Evolutionary conservation across 2,888 invertebrate species (phyloP), one percentile per base, ranked within the genome.

Genomic region (Osmoderma eremita): DNA sequence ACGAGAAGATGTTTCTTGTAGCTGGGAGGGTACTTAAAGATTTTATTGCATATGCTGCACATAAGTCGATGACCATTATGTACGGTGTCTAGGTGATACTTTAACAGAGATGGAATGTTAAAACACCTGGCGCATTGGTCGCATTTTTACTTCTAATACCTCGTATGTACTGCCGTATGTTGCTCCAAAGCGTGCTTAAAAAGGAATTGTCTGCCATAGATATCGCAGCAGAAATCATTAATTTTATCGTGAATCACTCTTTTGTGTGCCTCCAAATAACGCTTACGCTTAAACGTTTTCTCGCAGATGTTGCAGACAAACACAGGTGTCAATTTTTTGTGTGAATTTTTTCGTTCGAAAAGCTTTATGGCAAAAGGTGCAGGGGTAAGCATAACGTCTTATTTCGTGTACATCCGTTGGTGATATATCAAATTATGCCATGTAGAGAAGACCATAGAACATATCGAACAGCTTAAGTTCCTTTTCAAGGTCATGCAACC

Each of bases 241-340:
- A 24, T 65, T 20, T 62, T 22, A 42, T 69, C 18, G 49, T 70
- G 79, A 38, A 38, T 39, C 61, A 50, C 63, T 41, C 38, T 42
- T 15, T 49, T 51, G 42, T 84, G 79, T 63, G 83, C 83, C 1
- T 83, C 75, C n/a, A 84, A 82, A 5, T 84, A 70, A 3, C 66
- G 66, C 22, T 49, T 58, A 3, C 50, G 65, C 51, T 64, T 71
- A 56, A 68, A 73, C 18, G 58, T 65, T 54, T 72, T 72, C 13
- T 69, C 50, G 38, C 74, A 74, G 3, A 66, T 38, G 17, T 63
- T 48, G 53, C 73, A 53, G 2, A 5, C 5, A 5, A 24, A 24
- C 13, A 38, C 45, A 22, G 63, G 67, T 4, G 53, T 4, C 39
- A 48, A 13, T 36, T 17, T 24, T 45, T 30, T 70, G 68, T 39